A percentile compares a stretch with the other conserved stretches of the same genome.
These are phyloP conservation scores for Gonatopus flavifemur DNA, from an alignment of 1,140 invertebrate species.

Conservation along the genomic window DNA sequence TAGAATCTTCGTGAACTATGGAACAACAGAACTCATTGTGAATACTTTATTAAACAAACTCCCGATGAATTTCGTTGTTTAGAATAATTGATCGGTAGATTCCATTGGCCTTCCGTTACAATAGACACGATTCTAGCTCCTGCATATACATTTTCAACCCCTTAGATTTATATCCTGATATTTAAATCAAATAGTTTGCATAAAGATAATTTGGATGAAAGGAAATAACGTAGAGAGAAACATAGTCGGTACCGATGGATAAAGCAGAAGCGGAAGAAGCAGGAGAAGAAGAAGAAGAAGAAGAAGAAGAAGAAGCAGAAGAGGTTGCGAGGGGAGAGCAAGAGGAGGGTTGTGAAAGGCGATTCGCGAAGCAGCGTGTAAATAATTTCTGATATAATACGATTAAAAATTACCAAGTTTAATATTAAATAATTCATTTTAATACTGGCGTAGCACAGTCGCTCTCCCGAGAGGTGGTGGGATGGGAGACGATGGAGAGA, in stretches of 20 bases:
- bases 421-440: slow-evolving; percentile 61
- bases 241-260: not conserved
- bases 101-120: no score
- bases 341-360: slow-evolving; percentile 21
- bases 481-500: no score
- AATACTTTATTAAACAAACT: no score
- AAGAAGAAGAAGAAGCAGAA: not conserved
- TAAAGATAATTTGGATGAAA: not conserved
- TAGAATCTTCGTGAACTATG: no score
- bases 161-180: no score
- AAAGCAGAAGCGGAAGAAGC: not conserved
- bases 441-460: slow-evolving; percentile 50
- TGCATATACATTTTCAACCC: no score
- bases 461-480: slow-evolving; percentile 29
- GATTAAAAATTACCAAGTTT: slow-evolving; percentile 60
- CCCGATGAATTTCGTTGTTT: no score
- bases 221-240: slow-evolving; percentile 3
- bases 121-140: no score
- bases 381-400: slow-evolving; percentile 57
- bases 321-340: slow-evolving; percentile 11
- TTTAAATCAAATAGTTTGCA: no score
- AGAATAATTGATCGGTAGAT: no score
- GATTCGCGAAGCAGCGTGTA: slow-evolving; percentile 45
- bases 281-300: not conserved
- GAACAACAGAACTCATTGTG: no score